A percentile compares a stretch with the other conserved stretches of the same genome.
These are phyloP conservation scores for Poeciliopsis infans DNA, from an alignment of 2,797 vertebrate genomes.

Conservation along the genomic window DNA sequence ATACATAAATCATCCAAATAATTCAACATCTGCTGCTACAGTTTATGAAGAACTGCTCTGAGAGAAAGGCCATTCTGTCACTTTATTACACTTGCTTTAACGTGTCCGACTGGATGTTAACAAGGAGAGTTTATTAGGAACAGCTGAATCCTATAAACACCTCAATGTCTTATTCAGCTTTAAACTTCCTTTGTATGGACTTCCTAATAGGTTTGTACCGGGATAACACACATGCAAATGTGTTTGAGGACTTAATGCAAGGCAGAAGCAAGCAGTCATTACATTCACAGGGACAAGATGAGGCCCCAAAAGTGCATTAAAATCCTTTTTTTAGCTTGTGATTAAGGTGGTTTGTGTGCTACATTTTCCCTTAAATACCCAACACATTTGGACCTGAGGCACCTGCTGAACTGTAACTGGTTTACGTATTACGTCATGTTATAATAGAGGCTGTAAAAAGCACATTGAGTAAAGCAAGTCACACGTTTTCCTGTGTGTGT, in stretches of 20 bases:
- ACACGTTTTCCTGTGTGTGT: neutral
- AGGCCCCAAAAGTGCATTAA: neutral
- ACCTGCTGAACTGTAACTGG: neutral
- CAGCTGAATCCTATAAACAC: constrained; percentile 57
- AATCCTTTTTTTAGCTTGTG: constrained; percentile 9
- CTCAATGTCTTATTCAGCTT: constrained; percentile 47
- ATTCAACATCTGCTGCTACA: constrained; percentile 37
- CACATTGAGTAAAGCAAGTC: neutral
- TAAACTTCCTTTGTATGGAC: constrained; percentile 34
- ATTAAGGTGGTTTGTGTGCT: constrained; percentile 3
- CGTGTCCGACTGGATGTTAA: constrained; percentile 47
- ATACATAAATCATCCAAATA: constrained; percentile 39
- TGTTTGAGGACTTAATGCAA: constrained; percentile 19
- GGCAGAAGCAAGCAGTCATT: constrained; percentile 16
- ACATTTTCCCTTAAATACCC: constrained; percentile 6
- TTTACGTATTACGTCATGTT: neutral
- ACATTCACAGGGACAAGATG: constrained; percentile 13
- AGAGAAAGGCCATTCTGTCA: constrained; percentile 29
- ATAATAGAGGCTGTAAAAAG: no score
- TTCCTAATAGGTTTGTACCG: constrained; percentile 37
- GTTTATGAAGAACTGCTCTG: constrained; percentile 19
- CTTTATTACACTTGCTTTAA: constrained; percentile 48
- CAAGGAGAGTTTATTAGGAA: constrained; percentile 54
- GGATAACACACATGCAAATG: constrained; percentile 30
- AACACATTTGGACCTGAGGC: neutral